Base-by-base conservation (phyloP, 2,888 invertebrate genomes). In the Merodon equestris region DNA sequence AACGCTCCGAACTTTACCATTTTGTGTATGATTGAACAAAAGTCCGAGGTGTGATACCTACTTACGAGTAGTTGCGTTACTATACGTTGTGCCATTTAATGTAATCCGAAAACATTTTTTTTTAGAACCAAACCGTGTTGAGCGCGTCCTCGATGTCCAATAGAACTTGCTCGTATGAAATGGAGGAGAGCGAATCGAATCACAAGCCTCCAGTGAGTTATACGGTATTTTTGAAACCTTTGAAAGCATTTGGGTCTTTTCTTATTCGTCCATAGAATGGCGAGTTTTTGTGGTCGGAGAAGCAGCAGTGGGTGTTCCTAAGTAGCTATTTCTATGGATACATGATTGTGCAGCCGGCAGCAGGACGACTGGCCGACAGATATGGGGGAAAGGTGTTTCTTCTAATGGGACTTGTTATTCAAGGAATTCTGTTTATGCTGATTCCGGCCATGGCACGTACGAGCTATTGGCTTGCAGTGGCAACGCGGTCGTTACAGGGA, bases 291-390 rank as follows among this genome's bases (percentile, higher is more conserved):
- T 92, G 92, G 92, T 87, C 88, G 36, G 91, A 91, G 64, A 84
- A 86, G 5, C 86, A 88, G 13, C 90, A 91, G 83, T 90, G 92
- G 15, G 83, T 86, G 0, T 86, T 92, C 51, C 86, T 92, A 1
- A 90, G 91, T 5, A 88, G 90, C 2, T 91, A 91, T 84, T 92
- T 90, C 86, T 92, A 91, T 81, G 90, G 90, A 56, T 90, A 87
- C 51, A 85, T 89, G 13, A 76, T 88, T 13, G 87, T 88, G 1
- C 84, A 89, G 54, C 86, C 89, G 0, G 72, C 89, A 51, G 89
- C 89, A 13, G 90, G 90, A 9, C 86, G 87, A 68, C 77, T 90
- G 40, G 85, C 87, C 0, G 90, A 89, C 81, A 83, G 86, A 44
- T 89, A 87, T 81, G 89, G 90, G 38, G 89, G 90, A 38, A 90